These are phyloP conservation scores for Cisticola juncidis DNA, from an alignment of 2,113 vertebrate genomes.

Conservation along the genomic window DNA sequence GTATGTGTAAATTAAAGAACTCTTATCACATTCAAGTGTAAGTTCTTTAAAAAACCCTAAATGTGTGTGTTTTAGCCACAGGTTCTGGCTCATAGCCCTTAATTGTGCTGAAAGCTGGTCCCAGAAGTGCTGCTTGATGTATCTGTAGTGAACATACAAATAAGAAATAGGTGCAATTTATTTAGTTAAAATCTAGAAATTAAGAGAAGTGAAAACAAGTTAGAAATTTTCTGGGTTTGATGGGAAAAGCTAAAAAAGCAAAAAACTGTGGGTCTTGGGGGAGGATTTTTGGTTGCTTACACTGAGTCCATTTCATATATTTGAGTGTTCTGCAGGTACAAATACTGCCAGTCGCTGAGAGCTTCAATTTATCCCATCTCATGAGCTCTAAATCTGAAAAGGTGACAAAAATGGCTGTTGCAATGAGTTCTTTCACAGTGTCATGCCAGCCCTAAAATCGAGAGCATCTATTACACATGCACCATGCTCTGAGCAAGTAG, in stretches of 20 bases:
- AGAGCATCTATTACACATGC: not conserved
- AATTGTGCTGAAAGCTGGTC: not conserved
- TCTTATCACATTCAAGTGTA: not conserved
- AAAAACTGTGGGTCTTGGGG: not conserved
- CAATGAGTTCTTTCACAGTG: not conserved
- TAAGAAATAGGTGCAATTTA: not conserved
- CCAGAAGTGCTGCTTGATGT: not conserved
- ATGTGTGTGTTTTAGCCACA: not conserved
- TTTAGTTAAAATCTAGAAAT: not conserved
- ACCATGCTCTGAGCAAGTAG: not conserved
- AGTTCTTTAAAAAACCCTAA: not conserved
- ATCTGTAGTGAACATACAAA: not conserved
- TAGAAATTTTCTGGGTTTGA: not conserved
- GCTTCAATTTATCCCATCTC: not conserved
- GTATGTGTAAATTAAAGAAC: not conserved
- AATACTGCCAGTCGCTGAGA: not conserved
- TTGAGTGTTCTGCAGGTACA: not conserved
- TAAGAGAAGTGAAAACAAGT: not conserved
- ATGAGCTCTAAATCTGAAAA: slow-evolving; percentile 1
- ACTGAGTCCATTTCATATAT: not conserved
- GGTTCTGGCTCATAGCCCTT: not conserved
- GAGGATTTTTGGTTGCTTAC: not conserved
- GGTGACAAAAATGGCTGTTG: slow-evolving; percentile 1
- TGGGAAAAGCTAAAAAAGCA: not conserved
- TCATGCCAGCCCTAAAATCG: not conserved